A percentile compares a stretch with the other conserved stretches of the same genome.
Conservation (phyloP, 2,888 invertebrate genomes). For the Drosophila borborema region DNA sequence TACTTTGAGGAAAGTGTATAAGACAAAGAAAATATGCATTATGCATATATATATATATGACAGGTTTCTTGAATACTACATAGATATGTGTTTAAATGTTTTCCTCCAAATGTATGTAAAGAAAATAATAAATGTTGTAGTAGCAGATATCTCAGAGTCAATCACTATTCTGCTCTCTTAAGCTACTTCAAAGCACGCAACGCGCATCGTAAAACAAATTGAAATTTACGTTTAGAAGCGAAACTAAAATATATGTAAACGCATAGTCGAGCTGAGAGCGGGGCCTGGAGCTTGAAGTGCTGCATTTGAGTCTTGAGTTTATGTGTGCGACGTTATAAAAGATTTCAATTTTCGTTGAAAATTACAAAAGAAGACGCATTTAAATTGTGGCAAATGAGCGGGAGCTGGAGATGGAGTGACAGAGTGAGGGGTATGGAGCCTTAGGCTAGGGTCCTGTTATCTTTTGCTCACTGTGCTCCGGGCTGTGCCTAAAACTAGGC, state of each 20-base stretch:
- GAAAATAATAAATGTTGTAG: not conserved
- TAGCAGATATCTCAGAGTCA: not conserved
- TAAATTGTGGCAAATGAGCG: constrained; percentile 62
- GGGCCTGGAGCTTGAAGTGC: constrained; percentile 26
- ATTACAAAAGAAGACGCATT: constrained; percentile 66
- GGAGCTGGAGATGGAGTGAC: not conserved
- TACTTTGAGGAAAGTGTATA: not conserved
- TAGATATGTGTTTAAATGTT: not conserved
- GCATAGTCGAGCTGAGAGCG: constrained; percentile 18
- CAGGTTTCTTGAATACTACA: not conserved
- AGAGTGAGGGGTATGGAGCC: not conserved
- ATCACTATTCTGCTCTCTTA: not conserved
- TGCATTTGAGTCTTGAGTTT: constrained; percentile 17
- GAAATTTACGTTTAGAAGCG: constrained; percentile 63
- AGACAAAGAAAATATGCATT: not conserved
- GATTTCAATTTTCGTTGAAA: constrained; percentile 60
- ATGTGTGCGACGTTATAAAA: constrained; percentile 2
- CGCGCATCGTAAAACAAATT: constrained; percentile 61
- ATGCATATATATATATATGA: too few relatives aligned
- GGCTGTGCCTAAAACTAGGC: constrained; percentile 67
- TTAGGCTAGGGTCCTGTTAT: constrained; percentile 19
- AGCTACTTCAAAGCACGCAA: not conserved
- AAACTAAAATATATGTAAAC: constrained; percentile 43
- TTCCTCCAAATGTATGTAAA: rapidly evolving
- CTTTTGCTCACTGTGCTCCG: constrained; percentile 24